Conservation (phyloP, 2,888 invertebrate genomes). For the Geotrupes spiniger region DNA sequence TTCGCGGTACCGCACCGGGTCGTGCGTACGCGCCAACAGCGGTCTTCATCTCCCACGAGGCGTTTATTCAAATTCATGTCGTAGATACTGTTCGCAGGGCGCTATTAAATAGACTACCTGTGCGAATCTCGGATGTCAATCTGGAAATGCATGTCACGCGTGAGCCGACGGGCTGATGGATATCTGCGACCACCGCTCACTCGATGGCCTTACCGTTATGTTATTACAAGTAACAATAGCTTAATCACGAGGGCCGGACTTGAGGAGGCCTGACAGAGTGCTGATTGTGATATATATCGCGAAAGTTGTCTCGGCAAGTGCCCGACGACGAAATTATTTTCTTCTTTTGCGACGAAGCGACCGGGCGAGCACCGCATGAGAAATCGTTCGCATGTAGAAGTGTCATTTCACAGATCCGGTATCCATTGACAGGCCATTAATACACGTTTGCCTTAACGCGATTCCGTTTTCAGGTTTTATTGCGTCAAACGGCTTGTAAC, state of each 20-base stretch:
- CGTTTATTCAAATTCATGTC: slow-evolving; percentile 8
- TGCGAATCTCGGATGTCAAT: slow-evolving; percentile 32
- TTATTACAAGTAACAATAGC: slow-evolving; percentile 33
- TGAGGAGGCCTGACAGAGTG: slow-evolving; percentile 7
- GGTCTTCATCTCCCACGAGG: not conserved
- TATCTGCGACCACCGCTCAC: slow-evolving; percentile 29
- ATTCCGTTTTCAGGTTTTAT: no score
- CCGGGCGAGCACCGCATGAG: no score
- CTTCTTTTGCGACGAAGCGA: slow-evolving; percentile 2
- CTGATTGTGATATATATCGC: slow-evolving; percentile 6
- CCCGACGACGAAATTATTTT: slow-evolving; percentile 1
- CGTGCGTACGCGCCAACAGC: no score
- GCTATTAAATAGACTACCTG: slow-evolving; percentile 27
- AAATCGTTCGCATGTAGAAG: no score
- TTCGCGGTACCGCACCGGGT: no score
- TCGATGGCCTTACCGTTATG: slow-evolving; percentile 29
- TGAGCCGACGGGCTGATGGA: slow-evolving; percentile 27
- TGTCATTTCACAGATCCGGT: no score
- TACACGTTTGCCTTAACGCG: no score
- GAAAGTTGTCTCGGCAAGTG: slow-evolving; percentile 4
- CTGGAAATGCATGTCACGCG: slow-evolving; percentile 32
- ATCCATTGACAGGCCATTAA: no score
- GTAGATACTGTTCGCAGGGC: slow-evolving; percentile 16
- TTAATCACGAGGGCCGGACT: slow-evolving; percentile 23
- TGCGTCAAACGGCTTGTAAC: no score